A percentile compares a stretch with the other conserved stretches of the same genome.
Evolutionary conservation across 1,140 invertebrate genomes (phyloP).

Genomic region (Marisa cornuarietis): DNA sequence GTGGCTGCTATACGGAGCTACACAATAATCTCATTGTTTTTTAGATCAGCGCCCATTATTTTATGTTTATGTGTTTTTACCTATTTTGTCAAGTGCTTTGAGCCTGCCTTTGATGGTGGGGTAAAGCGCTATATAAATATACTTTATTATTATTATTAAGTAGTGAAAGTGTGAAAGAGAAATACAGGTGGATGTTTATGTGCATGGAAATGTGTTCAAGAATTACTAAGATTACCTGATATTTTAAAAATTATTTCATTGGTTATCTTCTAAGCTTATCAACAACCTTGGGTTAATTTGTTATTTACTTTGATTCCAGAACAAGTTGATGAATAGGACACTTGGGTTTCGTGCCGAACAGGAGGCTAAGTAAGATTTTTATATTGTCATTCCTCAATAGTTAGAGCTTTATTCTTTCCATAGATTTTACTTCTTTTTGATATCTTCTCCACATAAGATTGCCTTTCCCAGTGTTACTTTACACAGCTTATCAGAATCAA

Average conservation of each 20-base stretch:
- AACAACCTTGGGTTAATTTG: not conserved
- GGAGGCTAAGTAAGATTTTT: conserved; percentile 51
- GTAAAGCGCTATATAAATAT: too few species aligned
- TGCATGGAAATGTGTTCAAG: not conserved
- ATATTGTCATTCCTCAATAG: not conserved
- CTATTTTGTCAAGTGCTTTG: too few species aligned
- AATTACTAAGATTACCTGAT: not conserved
- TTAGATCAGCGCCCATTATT: too few species aligned
- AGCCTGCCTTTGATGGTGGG: too few species aligned
- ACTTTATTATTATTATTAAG: too few species aligned
- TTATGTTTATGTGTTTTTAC: too few species aligned
- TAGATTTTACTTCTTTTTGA: not conserved
- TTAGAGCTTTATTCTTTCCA: not conserved
- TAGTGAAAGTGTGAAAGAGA: too few species aligned
- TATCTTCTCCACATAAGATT: not conserved
- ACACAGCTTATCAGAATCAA: too few species aligned
- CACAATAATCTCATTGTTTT: too few species aligned
- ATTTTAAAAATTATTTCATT: not conserved
- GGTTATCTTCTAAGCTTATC: too few species aligned
- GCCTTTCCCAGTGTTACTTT: not conserved
- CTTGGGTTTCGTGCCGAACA: conserved; percentile 46
- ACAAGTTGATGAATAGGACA: conserved; percentile 52
- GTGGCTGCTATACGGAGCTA: too few species aligned
- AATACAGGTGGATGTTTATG: conserved; percentile 1
- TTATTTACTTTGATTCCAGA: conserved; percentile 38